Evolutionary conservation across 2,888 invertebrate genomes (phyloP).

Genomic region (Aricia artaxerxes): DNA sequence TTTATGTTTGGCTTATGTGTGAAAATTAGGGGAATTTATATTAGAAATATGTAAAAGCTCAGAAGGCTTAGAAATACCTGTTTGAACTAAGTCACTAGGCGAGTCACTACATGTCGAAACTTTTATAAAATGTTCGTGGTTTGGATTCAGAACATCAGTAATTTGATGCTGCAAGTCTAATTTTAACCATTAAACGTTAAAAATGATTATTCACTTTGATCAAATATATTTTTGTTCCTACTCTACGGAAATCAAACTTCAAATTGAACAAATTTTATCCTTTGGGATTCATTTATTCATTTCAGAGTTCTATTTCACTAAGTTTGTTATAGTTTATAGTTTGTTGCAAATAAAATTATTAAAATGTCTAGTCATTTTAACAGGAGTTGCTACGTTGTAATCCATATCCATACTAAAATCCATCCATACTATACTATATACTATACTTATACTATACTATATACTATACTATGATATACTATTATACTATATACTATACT

Average conservation of each 20-base stretch:
- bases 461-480: too few relatives aligned
- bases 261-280: neutral
- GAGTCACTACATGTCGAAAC: too few relatives aligned
- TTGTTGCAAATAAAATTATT: slow-evolving; percentile 21
- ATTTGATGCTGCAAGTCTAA: too few relatives aligned
- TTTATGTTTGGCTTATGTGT: neutral
- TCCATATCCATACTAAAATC: too few relatives aligned
- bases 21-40: neutral
- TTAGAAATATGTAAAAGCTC: neutral
- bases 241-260: neutral
- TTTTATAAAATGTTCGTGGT: neutral
- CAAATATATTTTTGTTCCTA: neutral
- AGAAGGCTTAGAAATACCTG: neutral
- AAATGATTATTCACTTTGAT: neutral
- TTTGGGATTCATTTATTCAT: slow-evolving; percentile 7
- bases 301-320: neutral
- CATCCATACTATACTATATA: too few relatives aligned
- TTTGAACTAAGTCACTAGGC: neutral
- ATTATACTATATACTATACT: too few relatives aligned
- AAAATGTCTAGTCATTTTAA: neutral
- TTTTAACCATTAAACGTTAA: neutral
- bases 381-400: neutral
- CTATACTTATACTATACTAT: too few relatives aligned
- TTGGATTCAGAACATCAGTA: too few relatives aligned
- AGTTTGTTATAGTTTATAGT: slow-evolving; percentile 22